Conservation (phyloP, 2,797 vertebrate species). For the Holocentrus rufus region DNA sequence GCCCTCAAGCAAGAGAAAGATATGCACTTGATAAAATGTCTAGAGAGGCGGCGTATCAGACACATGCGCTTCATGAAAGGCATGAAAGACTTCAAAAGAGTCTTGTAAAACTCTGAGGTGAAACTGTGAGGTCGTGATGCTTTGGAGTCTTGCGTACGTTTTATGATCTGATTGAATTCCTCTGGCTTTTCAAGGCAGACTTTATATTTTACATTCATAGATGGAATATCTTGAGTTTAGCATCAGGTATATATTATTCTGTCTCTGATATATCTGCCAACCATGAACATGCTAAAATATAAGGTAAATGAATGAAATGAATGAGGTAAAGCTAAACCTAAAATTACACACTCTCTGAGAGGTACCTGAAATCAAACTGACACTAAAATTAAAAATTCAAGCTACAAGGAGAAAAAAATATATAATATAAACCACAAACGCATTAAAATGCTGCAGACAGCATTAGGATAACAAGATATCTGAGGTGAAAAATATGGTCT, state of each 20-base stretch:
- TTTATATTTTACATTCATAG: too few relatives aligned
- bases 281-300: background rate
- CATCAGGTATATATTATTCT: background rate
- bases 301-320: background rate
- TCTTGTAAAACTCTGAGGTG: slow-evolving; percentile 41
- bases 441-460: background rate
- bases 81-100: slow-evolving; percentile 6
- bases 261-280: background rate
- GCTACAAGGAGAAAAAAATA: background rate
- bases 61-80: too few relatives aligned
- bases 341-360: background rate
- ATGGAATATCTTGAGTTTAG: background rate
- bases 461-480: background rate
- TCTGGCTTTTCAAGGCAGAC: too few relatives aligned
- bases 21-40: slow-evolving; percentile 41
- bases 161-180: too few relatives aligned
- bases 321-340: background rate
- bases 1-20: slow-evolving; percentile 36
- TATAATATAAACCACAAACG: background rate
- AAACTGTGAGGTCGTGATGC: slow-evolving; percentile 35
- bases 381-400: background rate
- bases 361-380: background rate
- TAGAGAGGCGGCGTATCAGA: background rate
- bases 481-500: slow-evolving; percentile 36
- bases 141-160: background rate